Percentiles rank a stretch among this genome's conserved stretches.
Evolutionary conservation across 2,888 invertebrate species (phyloP).

Genomic region (Phrixothrix hirtus): DNA sequence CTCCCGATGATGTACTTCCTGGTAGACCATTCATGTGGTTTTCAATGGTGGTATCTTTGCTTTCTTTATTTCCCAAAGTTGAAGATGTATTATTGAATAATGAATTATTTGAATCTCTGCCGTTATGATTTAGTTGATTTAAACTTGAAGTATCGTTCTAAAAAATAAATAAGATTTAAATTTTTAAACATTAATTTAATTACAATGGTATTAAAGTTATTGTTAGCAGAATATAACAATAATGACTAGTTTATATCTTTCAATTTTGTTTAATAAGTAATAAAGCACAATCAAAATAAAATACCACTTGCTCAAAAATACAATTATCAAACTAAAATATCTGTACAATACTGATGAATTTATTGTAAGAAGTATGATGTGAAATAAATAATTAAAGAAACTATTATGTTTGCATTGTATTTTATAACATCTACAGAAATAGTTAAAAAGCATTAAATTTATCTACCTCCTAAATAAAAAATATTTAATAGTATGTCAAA

Average conservation of each 20-base stretch:
- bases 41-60: constrained; percentile 40
- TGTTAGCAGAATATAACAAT: too few relatives aligned
- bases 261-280: too few relatives aligned
- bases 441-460: background rate
- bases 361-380: constrained; percentile 52
- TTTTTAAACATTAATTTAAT: too few relatives aligned
- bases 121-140: constrained; percentile 31
- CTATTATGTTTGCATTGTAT: constrained; percentile 35
- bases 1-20: constrained; percentile 57
- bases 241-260: too few relatives aligned
- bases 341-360: constrained; percentile 52
- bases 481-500: too few relatives aligned
- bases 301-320: constrained; percentile 11
- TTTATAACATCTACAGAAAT: constrained; percentile 37
- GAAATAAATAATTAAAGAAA: constrained; percentile 54
- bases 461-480: too few relatives aligned
- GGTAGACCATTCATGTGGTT: constrained; percentile 42
- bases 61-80: constrained; percentile 28
- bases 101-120: constrained; percentile 50
- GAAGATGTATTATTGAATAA: background rate
- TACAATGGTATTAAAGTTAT: too few relatives aligned
- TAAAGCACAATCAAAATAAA: too few relatives aligned
- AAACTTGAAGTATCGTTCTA: constrained; percentile 27
- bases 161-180: constrained; percentile 15
- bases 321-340: constrained; percentile 52